These are phyloP conservation scores for Clarias gariepinus DNA, from an alignment of 2,113 vertebrate species.

Conservation along the genomic window DNA sequence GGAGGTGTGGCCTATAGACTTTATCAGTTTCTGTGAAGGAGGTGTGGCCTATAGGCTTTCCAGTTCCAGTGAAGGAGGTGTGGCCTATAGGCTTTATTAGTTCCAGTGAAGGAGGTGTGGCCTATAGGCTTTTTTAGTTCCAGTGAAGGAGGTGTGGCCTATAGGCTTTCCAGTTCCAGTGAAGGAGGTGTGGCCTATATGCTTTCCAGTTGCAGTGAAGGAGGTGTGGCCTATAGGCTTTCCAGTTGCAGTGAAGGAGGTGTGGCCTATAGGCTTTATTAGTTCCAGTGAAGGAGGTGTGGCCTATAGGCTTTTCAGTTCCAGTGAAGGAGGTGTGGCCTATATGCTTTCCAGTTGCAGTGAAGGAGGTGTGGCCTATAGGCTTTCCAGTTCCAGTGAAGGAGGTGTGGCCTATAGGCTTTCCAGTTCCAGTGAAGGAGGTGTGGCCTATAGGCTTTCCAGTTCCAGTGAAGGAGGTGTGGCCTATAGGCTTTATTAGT, in stretches of 20 bases:
- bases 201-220: not conserved
- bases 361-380: too few relatives aligned
- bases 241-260: too few relatives aligned
- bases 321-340: not conserved
- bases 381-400: not conserved
- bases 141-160: not conserved
- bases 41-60: not conserved
- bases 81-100: not conserved
- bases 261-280: not conserved
- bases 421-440: not conserved
- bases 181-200: not conserved
- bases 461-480: not conserved
- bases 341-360: too few relatives aligned
- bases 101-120: not conserved
- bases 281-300: not conserved
- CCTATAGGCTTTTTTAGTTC: not conserved
- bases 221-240: not conserved
- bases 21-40: not conserved
- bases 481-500: not conserved
- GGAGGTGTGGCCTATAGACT: not conserved
- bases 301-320: not conserved
- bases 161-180: rapidly evolving
- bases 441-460: not conserved
- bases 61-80: not conserved
- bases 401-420: not conserved